Evolutionary conservation across 2,888 invertebrate genomes (phyloP).

Genomic region (Micoletzkya japonica): DNA sequence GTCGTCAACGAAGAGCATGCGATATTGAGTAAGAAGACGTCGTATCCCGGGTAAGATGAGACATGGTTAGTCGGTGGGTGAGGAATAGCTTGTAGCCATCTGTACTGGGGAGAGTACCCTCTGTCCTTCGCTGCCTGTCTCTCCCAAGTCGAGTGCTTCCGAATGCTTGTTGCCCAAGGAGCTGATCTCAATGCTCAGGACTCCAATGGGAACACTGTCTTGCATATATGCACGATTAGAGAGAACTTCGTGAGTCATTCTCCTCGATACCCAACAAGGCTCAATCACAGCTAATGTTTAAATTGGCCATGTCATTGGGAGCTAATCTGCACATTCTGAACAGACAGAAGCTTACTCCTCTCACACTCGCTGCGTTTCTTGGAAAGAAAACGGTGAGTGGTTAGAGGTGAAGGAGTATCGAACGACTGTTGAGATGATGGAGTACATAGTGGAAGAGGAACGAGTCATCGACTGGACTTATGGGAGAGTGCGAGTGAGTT

Average conservation of each 20-base stretch:
- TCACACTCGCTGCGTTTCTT: constrained; percentile 74
- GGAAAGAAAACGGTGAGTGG: constrained; percentile 50
- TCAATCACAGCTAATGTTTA: constrained; percentile 75
- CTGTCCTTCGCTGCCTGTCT: constrained; percentile 92
- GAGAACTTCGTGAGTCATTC: constrained; percentile 72
- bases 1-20: constrained; percentile 88
- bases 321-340: constrained; percentile 84
- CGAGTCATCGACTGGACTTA: constrained; percentile 96
- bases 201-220: constrained; percentile 92
- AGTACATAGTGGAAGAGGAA: constrained; percentile 92
- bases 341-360: constrained; percentile 81
- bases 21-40: constrained; percentile 79
- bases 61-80: no score
- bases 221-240: constrained; percentile 94
- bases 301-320: constrained; percentile 90
- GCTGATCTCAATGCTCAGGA: constrained; percentile 92
- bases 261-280: background rate
- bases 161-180: constrained; percentile 87
- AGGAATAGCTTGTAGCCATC: constrained; percentile 74
- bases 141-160: constrained; percentile 93
- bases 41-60: constrained; percentile 76
- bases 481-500: constrained; percentile 72
- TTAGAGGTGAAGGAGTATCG: background rate
- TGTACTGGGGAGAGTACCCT: constrained; percentile 98
- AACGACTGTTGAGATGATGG: constrained; percentile 75